Conservation (phyloP, 23 tunicate genomes). For the Clavelina lepadiformis region DNA sequence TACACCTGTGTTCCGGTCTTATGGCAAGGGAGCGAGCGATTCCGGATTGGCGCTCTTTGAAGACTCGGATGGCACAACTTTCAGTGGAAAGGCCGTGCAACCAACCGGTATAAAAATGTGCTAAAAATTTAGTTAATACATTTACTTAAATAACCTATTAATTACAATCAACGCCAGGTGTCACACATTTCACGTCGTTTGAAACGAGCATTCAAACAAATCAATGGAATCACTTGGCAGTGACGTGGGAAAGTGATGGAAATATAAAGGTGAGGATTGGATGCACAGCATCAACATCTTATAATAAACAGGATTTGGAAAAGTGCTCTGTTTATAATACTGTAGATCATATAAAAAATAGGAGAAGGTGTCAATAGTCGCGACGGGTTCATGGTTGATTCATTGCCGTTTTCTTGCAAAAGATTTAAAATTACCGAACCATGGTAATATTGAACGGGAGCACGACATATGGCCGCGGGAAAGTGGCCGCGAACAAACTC, state of each 20-base stretch:
- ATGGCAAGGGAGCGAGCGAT: not conserved
- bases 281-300: no score
- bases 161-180: not conserved
- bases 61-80: not conserved
- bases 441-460: no score
- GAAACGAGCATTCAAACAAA: not conserved
- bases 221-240: slow-evolving; percentile 14
- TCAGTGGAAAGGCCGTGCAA: not conserved
- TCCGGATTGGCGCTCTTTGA: slow-evolving; percentile 11
- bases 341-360: no score
- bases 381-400: no score
- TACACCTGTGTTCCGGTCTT: not conserved
- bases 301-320: no score
- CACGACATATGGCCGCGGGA: no score
- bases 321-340: no score
- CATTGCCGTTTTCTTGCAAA: no score
- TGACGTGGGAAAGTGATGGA: slow-evolving; percentile 5
- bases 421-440: no score
- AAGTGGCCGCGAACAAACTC: no score
- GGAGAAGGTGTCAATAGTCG: no score
- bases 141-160: not conserved
- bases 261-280: slow-evolving; percentile 1
- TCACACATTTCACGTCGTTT: not conserved
- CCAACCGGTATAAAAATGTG: not conserved
- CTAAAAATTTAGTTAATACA: not conserved